Base-by-base conservation (phyloP, 2,797 vertebrate genomes). In the Bradypodion pumilum region DNA sequence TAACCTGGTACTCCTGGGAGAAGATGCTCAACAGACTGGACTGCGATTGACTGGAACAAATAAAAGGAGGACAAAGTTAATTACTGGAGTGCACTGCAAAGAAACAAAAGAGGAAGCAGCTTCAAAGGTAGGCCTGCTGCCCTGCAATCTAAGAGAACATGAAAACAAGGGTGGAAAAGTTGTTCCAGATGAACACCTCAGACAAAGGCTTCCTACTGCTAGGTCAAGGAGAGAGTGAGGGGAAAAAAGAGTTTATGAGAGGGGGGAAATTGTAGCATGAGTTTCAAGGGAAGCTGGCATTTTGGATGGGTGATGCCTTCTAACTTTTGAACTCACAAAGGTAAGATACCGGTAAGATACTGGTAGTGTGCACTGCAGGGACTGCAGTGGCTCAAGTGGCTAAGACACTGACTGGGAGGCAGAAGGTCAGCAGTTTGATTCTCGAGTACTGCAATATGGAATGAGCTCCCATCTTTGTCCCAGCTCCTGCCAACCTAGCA, bases 61-160 rank as follows among this genome's bases (percentile, higher is more conserved):
- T 99, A 99, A 99, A 99, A 99, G 98, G 97, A 99, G 98, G 98
- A 99, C 98, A 99, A 99, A 99, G 98, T 99, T 99, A 99, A 99
- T 99, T 99, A 99, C 98, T 98, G 98, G 97, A 98, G 98, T 97
- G 98, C 97, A 98, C 97, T 94, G 97, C 97, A 97, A 95, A 96
- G 97, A 98, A 97, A 99, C 98, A 99, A 98, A 99, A 97, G 97
- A 95, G 97, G 96, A 97, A 95, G 94, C 95, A 96, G 95, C 97
- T 97, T 98, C 98, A 98, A 99, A 98, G 98, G 98, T 97, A 94
- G 96, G 96, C 96, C 97, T 96, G 96, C 97, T 98, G 98, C 97
- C 98, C 98, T 98, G 97, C 98, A 98, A 99, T 99, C 98, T 98
- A 97, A 97, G 97, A 96, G 97, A 99, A 99, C 98, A 99, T 96